A percentile compares a stretch with the other conserved stretches of the same genome.
Evolutionary conservation across 1,140 invertebrate species (phyloP).

Genomic region (Hyles vespertilio): DNA sequence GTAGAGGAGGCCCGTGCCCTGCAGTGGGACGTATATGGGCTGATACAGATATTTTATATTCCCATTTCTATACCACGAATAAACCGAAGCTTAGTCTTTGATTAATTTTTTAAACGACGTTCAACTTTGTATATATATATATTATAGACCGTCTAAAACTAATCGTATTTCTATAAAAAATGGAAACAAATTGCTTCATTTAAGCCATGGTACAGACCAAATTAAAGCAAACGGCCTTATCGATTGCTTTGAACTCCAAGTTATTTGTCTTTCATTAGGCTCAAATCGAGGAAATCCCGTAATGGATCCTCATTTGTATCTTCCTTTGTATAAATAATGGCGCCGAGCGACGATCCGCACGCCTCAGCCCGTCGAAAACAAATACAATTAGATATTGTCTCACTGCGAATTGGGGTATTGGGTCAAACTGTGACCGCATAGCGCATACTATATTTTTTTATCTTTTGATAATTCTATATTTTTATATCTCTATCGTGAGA

Average conservation of each 20-base stretch:
- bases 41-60: no score
- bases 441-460: background rate
- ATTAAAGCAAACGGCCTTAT: conserved; percentile 45
- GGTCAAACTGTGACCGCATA: background rate
- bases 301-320: conserved; percentile 55
- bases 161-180: no score
- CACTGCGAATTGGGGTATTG: conserved; percentile 6
- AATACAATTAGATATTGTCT: conserved; percentile 45
- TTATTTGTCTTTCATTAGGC: conserved; percentile 57
- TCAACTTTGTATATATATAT: no score
- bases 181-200: no score
- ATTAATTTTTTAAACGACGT: no score
- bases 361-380: conserved; percentile 36
- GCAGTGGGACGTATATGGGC: no score
- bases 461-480: background rate
- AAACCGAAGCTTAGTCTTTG: no score
- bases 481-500: no score
- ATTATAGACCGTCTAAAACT: no score
- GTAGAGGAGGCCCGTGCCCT: no score
- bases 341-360: conserved; percentile 32
- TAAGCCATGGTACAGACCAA: conserved; percentile 23
- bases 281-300: conserved; percentile 50
- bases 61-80: no score
- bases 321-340: conserved; percentile 47
- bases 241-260: conserved; percentile 47